phyloP scores from a whole-genome alignment of 2,888 invertebrate genomes.

The Teleiodes luculella region DNA sequence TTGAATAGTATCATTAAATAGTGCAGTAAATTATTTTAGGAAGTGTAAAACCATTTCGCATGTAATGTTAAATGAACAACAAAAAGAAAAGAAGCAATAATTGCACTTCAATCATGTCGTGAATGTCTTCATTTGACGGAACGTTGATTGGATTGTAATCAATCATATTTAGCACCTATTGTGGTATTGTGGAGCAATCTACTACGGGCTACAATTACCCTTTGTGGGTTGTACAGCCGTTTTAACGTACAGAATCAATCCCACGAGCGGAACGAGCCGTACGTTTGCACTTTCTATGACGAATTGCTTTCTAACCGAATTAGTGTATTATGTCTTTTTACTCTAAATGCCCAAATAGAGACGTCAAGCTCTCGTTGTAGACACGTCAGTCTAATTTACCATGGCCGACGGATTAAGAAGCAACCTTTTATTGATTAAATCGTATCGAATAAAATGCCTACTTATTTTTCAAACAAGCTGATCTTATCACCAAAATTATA shows the following conservation, averaged over 20 bases:
- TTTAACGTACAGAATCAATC: slow-evolving; percentile 33
- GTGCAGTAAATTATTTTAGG: too few species aligned
- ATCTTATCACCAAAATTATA: too few species aligned
- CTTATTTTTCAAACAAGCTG: too few species aligned
- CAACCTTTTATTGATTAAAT: too few species aligned
- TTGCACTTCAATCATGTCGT: background rate
- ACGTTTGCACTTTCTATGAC: slow-evolving; percentile 60
- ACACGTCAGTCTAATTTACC: too few species aligned
- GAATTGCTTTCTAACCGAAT: slow-evolving; percentile 61
- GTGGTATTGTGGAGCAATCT: slow-evolving; percentile 19
- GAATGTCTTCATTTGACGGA: background rate
- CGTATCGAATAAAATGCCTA: too few species aligned
- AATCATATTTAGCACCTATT: slow-evolving; percentile 3
- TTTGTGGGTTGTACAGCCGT: slow-evolving; percentile 23
- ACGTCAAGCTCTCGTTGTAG: background rate
- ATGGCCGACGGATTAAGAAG: too few species aligned
- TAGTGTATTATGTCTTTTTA: slow-evolving; percentile 37
- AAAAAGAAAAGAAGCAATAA: background rate
- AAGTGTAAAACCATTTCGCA: too few species aligned
- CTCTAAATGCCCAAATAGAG: slow-evolving; percentile 18
- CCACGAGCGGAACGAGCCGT: slow-evolving; percentile 50
- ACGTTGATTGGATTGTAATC: slow-evolving; percentile 1
- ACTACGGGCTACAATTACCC: slow-evolving; percentile 27
- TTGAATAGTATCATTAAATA: too few species aligned
- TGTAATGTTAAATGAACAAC: background rate